A percentile compares a stretch with the other conserved stretches of the same genome.
Conservation (phyloP, 2,888 invertebrate genomes). For the Neoscelio sp. region DNA sequence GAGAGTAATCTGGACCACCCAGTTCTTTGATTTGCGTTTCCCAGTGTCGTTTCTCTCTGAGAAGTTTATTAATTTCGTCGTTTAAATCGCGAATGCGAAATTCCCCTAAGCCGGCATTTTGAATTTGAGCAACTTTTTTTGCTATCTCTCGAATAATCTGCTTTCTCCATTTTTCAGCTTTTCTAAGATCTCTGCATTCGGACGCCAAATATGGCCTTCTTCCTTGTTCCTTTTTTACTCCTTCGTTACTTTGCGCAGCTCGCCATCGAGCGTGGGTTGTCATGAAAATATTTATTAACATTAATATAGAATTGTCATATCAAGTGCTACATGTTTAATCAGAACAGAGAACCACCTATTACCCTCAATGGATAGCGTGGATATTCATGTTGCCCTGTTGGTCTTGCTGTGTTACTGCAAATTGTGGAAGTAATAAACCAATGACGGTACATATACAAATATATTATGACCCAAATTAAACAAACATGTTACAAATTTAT, state of each 20-base stretch:
- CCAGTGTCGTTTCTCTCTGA: conserved; percentile 99
- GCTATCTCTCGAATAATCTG: conserved; percentile 99
- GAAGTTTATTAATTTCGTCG: conserved; percentile 99
- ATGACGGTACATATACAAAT: too few species aligned
- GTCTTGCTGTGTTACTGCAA: too few species aligned
- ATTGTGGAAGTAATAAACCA: too few species aligned
- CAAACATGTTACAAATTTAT: too few species aligned
- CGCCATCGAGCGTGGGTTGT: conserved; percentile 99
- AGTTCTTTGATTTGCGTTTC: conserved; percentile 97
- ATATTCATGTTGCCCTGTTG: too few species aligned
- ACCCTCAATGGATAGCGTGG: too few species aligned
- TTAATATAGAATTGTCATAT: too few species aligned
- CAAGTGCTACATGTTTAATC: too few species aligned
- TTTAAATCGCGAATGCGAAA: conserved; percentile 98
- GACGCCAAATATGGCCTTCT: conserved; percentile 97
- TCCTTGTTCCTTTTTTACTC: conserved; percentile 91
- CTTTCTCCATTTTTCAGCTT: conserved; percentile 98
- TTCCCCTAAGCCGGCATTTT: conserved; percentile 99
- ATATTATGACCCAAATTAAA: too few species aligned
- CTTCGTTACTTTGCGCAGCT: conserved; percentile 96
- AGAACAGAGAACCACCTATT: too few species aligned
- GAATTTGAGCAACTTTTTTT: conserved; percentile 99
- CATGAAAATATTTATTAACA: too few species aligned
- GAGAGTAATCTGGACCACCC: conserved; percentile 97
- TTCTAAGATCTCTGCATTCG: conserved; percentile 95